Evolutionary conservation across 1,140 invertebrate genomes (phyloP), one percentile per base, ranked within the genome.

Genomic region (Polypedilum vanderplanki): DNA sequence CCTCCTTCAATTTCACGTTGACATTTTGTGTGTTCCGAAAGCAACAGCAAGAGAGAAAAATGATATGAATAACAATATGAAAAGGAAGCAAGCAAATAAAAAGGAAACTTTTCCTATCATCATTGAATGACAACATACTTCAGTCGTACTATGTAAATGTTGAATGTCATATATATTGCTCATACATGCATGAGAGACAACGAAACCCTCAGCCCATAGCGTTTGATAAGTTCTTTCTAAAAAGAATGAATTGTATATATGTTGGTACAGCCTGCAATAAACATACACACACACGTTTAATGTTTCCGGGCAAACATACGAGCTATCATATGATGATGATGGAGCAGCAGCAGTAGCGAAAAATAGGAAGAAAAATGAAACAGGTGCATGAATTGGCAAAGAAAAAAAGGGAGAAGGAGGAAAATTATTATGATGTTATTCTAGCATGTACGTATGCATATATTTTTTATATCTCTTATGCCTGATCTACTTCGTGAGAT

Each of bases 101-200:
- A 57, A 57, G 10, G n/a, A 57, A 57, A 12, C 12, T 57, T 57
- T 57, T 57, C 12, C 46, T 57, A 57, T 57, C 46, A 57, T 57
- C 46, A 57, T 33, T 57, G 46, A 57, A 57, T 57, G 46, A 57
- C 46, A 57, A 57, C 46, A 57, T 57, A 57, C 46, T 57, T 15
- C 46, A 57, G 46, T 57, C 46, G 4, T 57, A n/a, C 10, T 33
- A 3, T 33, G 24, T n/a, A 57, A 57, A 57, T 57, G 46, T 57
- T 33, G 24, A 33, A 33, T 33, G 24, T 33, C 24, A 33, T 33
- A 33, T 33, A 33, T 33, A 33, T 33, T 33, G 24, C 24, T 33
- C 24, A 33, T 33, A 33, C 24, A 33, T 33, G 24, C 24, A 33
- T 33, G 24, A 33, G 24, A 33, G 24, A 46, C 41, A 57, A 57